A percentile compares a stretch with the other conserved stretches of the same genome.
Conservation (phyloP, 2,113 vertebrate genomes). For the Trematocara nigrifrons region DNA sequence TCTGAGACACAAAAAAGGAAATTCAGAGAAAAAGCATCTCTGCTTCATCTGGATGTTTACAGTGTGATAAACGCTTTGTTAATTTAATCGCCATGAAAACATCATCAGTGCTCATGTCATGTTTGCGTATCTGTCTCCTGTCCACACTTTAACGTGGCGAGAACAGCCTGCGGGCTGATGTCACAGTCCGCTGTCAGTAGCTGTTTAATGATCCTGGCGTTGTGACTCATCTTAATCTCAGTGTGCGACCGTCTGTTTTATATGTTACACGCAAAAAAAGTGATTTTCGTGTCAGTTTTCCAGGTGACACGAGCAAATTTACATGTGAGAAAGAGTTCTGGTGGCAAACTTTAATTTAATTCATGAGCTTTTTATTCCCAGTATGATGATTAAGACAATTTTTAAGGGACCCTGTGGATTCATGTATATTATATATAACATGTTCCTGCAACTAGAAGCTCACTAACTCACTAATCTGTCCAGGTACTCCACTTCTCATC, state of each 20-base stretch:
- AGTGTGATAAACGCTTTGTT: neutral
- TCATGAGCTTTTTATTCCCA: neutral
- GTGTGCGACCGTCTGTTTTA: neutral
- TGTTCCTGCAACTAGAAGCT: neutral
- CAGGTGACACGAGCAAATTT: rapidly evolving
- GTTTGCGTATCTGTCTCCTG: neutral
- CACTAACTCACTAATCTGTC: neutral
- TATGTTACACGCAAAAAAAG: rapidly evolving
- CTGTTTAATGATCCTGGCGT: neutral
- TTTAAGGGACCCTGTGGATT: neutral
- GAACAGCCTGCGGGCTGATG: neutral
- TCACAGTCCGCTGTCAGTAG: neutral
- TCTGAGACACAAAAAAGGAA: neutral
- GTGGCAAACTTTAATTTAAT: neutral
- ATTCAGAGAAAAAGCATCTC: neutral
- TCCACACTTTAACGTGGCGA: neutral
- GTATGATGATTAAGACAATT: neutral
- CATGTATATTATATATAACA: neutral
- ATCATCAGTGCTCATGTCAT: neutral
- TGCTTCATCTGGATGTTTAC: neutral
- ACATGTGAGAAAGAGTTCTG: rapidly evolving
- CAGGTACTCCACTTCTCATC: neutral
- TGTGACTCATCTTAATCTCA: neutral
- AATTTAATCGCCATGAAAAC: neutral
- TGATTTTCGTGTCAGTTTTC: neutral